Evolutionary conservation across 2,797 vertebrate genomes (phyloP).

Genomic region (Mormyrops attenuatus): DNA sequence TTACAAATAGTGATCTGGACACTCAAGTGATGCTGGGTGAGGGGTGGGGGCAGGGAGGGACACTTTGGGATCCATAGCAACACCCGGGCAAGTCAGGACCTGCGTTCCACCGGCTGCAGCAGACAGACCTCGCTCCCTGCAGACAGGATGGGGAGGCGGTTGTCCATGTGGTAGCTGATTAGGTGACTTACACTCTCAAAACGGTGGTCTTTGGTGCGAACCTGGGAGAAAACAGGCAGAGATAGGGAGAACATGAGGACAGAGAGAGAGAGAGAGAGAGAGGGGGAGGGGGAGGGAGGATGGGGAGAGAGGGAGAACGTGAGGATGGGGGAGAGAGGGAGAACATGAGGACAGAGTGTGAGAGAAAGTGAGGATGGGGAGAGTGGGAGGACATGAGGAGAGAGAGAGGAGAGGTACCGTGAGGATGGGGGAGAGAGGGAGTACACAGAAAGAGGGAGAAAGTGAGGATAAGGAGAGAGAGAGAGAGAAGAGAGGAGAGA

Average conservation of each 20-base stretch:
- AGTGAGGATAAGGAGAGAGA: background rate
- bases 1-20: background rate
- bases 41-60: background rate
- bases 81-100: conserved; percentile 55
- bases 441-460: background rate
- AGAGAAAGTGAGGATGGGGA: no score
- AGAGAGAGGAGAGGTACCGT: no score
- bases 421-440: no score
- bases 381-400: no score
- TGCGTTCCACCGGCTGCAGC: conserved; percentile 90
- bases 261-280: background rate
- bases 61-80: conserved; percentile 13
- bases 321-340: background rate
- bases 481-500: background rate
- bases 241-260: background rate
- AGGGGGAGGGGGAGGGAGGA: background rate
- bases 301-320: no score
- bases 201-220: conserved; percentile 92
- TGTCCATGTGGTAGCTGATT: conserved; percentile 99
- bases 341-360: background rate
- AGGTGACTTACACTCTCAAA: conserved; percentile 96
- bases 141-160: conserved; percentile 92
- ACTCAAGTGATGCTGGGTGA: background rate
- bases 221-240: conserved; percentile 53
- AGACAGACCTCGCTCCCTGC: conserved; percentile 94